These are phyloP conservation scores for Betta splendens DNA, from an alignment of 2,797 vertebrate genomes.

Conservation along the genomic window DNA sequence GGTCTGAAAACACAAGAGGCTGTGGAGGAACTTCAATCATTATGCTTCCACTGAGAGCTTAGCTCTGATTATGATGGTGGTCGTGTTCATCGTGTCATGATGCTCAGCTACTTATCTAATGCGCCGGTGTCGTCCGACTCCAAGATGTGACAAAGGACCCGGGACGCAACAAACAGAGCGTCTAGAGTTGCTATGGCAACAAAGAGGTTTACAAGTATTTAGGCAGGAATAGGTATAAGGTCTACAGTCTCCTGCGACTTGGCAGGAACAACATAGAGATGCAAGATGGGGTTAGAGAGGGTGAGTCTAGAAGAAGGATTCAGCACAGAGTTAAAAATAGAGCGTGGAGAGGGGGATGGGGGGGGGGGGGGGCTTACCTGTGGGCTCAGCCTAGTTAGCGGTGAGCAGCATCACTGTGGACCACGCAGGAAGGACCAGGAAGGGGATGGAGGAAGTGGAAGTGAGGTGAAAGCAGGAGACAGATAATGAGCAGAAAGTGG, in stretches of 20 bases:
- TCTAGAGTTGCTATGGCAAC: constrained; percentile 5
- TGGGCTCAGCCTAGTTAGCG: constrained; percentile 72
- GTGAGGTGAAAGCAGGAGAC: constrained; percentile 22
- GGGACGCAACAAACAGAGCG: constrained; percentile 2
- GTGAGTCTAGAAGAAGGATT: constrained; percentile 56
- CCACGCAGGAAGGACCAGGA: not conserved
- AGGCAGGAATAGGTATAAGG: constrained; percentile 21
- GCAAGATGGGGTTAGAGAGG: constrained; percentile 29
- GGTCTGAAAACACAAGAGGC: constrained; percentile 33
- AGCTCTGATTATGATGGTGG: constrained; percentile 1
- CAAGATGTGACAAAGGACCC: not conserved
- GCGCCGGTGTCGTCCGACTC: not conserved
- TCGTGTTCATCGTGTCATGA: not conserved
- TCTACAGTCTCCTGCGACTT: constrained; percentile 14
- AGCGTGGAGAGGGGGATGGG: constrained; percentile 45
- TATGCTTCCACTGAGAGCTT: constrained; percentile 37
- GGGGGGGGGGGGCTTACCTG: constrained; percentile 63
- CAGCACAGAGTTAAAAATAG: constrained; percentile 75
- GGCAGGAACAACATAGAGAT: constrained; percentile 26
- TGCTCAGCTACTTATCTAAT: not conserved
- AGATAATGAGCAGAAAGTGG: constrained; percentile 34
- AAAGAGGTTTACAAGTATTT: constrained; percentile 2
- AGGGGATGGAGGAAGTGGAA: constrained; percentile 11
- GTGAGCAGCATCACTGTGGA: constrained; percentile 46
- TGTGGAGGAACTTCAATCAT: constrained; percentile 30